phyloP scores from a whole-genome alignment of 2,797 vertebrate species.

The Pitangus sulphuratus region DNA sequence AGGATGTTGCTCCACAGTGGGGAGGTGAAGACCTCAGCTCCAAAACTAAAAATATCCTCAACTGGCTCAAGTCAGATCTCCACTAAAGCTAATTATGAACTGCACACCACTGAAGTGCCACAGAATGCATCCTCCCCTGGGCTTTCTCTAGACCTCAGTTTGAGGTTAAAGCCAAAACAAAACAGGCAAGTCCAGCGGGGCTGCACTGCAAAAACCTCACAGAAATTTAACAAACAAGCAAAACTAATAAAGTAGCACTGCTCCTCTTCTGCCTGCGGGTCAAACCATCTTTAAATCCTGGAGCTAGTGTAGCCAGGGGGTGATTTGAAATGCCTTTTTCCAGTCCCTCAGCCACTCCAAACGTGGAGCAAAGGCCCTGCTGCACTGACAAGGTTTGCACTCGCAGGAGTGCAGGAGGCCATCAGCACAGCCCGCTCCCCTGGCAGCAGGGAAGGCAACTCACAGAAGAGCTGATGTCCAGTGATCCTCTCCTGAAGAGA shows the following conservation, averaged over 20 bases:
- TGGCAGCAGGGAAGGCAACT: background rate
- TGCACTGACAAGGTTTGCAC: background rate
- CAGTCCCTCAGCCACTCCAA: background rate
- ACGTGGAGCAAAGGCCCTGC: background rate
- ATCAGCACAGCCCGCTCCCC: background rate
- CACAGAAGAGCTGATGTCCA: background rate
- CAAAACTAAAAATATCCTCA: constrained; percentile 16
- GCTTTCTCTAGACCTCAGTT: background rate
- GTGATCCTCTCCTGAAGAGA: background rate
- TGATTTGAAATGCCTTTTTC: background rate
- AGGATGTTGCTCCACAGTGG: background rate
- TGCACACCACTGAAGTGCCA: background rate
- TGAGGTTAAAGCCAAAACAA: background rate
- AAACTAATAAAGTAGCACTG: background rate
- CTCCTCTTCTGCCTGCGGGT: background rate
- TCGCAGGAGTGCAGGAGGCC: background rate
- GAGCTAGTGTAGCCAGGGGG: background rate
- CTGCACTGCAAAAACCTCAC: background rate
- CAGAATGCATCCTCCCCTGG: background rate
- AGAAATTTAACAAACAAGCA: background rate
- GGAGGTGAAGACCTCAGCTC: background rate
- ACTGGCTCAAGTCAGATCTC: background rate
- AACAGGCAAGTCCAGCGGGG: background rate
- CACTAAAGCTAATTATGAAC: background rate
- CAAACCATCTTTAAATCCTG: background rate